phyloP scores from a whole-genome alignment of 2,888 invertebrate genomes.

The Lydus trimaculatus region DNA sequence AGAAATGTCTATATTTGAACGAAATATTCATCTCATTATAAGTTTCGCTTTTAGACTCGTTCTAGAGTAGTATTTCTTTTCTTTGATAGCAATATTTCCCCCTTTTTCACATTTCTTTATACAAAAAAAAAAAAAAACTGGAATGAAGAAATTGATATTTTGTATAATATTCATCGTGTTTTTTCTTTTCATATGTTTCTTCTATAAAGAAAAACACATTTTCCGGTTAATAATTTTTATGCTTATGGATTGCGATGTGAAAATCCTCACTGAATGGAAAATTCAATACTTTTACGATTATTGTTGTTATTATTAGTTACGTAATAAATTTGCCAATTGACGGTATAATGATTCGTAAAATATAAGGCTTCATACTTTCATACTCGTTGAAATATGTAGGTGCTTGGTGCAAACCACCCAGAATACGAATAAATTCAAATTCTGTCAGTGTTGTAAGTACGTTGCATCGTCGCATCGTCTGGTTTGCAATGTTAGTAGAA shows the following conservation, averaged over 20 bases:
- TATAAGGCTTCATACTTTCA: too few species aligned
- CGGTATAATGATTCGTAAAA: too few species aligned
- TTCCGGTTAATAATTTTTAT: background rate
- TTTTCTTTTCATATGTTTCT: background rate
- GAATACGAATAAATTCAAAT: too few species aligned
- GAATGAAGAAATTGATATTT: background rate
- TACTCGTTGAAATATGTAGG: too few species aligned
- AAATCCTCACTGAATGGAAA: background rate
- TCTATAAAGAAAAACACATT: background rate
- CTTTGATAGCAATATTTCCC: background rate
- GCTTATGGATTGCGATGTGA: background rate
- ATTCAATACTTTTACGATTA: background rate
- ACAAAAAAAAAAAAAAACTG: too few species aligned
- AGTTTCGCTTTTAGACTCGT: background rate
- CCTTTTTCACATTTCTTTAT: background rate
- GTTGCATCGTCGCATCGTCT: too few species aligned
- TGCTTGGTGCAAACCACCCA: too few species aligned
- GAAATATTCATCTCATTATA: background rate
- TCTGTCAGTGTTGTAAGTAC: too few species aligned
- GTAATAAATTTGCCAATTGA: too few species aligned
- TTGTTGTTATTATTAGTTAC: background rate
- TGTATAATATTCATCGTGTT: background rate
- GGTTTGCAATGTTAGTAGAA: too few species aligned
- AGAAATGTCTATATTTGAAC: background rate
- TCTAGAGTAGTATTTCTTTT: background rate